Evolutionary conservation across 2,888 invertebrate genomes (phyloP).

Genomic region (Gibbula magus): DNA sequence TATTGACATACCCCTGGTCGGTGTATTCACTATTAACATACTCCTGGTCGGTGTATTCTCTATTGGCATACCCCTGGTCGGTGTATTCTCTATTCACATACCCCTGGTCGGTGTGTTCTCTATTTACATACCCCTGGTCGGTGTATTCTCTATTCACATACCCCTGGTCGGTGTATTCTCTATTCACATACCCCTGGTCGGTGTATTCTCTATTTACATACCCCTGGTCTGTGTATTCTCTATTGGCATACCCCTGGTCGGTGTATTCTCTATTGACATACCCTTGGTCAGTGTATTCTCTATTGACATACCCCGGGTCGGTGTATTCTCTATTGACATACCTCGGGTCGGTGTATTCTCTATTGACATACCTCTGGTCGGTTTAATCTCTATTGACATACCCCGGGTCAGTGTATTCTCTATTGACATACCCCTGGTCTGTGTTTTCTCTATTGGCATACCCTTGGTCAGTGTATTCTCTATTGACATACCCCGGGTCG

Average conservation of each 20-base stretch:
- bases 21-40: constrained; percentile 93
- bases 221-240: constrained; percentile 93
- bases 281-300: constrained; percentile 93
- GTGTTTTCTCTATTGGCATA: constrained; percentile 93
- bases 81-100: constrained; percentile 93
- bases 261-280: constrained; percentile 93
- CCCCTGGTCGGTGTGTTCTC: constrained; percentile 93
- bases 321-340: constrained; percentile 93
- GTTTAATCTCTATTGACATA: constrained; percentile 93
- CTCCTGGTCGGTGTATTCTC: constrained; percentile 93
- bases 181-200: constrained; percentile 91
- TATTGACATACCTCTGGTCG: constrained; percentile 91
- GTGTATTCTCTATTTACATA: constrained; percentile 93
- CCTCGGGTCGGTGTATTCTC: constrained; percentile 93
- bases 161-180: constrained; percentile 93
- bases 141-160: constrained; percentile 93
- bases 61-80: constrained; percentile 91
- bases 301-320: constrained; percentile 91
- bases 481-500: constrained; percentile 91
- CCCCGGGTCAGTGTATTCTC: constrained; percentile 93
- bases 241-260: constrained; percentile 91
- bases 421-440: constrained; percentile 91
- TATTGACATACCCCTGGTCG: constrained; percentile 91
- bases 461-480: constrained; percentile 93
- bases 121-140: constrained; percentile 91